Conservation (phyloP, 2,888 invertebrate species). For the Galerucella calmariensis region DNA sequence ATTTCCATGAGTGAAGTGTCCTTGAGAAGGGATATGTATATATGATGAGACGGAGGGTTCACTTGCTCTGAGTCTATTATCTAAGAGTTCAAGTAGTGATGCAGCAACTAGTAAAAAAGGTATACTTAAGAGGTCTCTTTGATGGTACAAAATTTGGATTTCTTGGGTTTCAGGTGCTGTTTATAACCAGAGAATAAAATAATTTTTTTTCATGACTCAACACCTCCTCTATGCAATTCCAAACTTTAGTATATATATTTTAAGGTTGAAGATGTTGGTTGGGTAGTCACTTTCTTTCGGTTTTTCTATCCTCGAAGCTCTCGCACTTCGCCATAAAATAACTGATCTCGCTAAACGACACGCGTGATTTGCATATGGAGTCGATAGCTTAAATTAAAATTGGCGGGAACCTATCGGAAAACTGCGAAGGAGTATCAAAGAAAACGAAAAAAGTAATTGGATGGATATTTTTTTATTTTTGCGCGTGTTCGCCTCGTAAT, state of each 20-base stretch:
- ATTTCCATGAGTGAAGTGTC: too few species aligned
- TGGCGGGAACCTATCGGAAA: slow-evolving; percentile 44
- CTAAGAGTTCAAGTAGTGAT: too few species aligned
- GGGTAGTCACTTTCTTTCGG: slow-evolving; percentile 41
- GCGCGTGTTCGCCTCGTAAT: slow-evolving; percentile 23
- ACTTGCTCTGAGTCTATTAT: too few species aligned
- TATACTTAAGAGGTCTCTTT: too few species aligned
- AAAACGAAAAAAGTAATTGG: slow-evolving; percentile 30
- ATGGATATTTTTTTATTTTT: slow-evolving; percentile 35
- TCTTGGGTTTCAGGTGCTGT: too few species aligned
- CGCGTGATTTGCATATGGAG: slow-evolving; percentile 65
- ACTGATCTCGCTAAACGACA: slow-evolving; percentile 63
- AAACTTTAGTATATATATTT: background rate
- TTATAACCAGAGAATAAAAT: too few species aligned
- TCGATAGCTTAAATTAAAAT: slow-evolving; percentile 63
- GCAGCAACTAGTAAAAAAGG: too few species aligned
- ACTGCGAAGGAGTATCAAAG: slow-evolving; percentile 23
- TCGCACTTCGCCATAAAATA: slow-evolving; percentile 61
- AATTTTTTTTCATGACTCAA: too few species aligned
- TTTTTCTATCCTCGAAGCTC: slow-evolving; percentile 53
- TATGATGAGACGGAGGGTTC: too few species aligned
- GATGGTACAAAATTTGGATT: too few species aligned
- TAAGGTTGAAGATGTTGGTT: slow-evolving; percentile 41
- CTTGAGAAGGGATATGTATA: too few species aligned
- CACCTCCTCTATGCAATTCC: too few species aligned